Percentiles rank a stretch among this genome's conserved stretches.
These are phyloP conservation scores for Ptiloglossa arizonensis DNA, from an alignment of 1,140 invertebrate species.

Conservation along the genomic window DNA sequence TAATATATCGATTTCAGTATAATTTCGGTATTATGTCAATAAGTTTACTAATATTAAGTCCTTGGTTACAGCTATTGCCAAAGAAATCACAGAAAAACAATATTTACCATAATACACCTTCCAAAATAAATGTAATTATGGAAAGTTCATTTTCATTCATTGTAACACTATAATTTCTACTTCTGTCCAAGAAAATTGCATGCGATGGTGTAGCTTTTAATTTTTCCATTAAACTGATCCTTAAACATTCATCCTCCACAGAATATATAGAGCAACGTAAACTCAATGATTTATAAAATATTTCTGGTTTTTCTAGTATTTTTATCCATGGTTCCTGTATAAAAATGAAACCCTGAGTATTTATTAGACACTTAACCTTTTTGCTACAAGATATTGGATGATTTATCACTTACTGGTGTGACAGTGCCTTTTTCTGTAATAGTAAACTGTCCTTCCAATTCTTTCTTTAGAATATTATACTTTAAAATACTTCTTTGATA, in stretches of 20 bases:
- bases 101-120: conserved; percentile 69
- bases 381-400: conserved; percentile 20
- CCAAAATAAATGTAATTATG: conserved; percentile 62
- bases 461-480: conserved; percentile 44
- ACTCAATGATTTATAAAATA: conserved; percentile 61
- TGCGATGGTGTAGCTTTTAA: conserved; percentile 56
- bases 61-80: background rate
- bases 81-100: background rate
- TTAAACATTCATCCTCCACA: conserved; percentile 47
- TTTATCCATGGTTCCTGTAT: conserved; percentile 51
- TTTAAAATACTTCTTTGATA: conserved; percentile 62
- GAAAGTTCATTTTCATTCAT: conserved; percentile 25
- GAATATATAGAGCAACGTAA: conserved; percentile 57
- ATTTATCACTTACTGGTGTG: conserved; percentile 58
- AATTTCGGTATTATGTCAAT: conserved; percentile 7
- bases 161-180: background rate
- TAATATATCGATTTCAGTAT: too few relatives aligned
- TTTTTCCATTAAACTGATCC: conserved; percentile 48
- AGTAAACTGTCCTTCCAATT: conserved; percentile 65
- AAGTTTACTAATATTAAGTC: background rate
- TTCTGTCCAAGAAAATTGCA: conserved; percentile 38
- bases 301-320: conserved; percentile 55
- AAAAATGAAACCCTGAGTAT: conserved; percentile 4
- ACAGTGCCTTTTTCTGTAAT: conserved; percentile 70
- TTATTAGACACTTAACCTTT: background rate